phyloP scores from a whole-genome alignment of 2,888 invertebrate species.

The Plusia festucae region DNA sequence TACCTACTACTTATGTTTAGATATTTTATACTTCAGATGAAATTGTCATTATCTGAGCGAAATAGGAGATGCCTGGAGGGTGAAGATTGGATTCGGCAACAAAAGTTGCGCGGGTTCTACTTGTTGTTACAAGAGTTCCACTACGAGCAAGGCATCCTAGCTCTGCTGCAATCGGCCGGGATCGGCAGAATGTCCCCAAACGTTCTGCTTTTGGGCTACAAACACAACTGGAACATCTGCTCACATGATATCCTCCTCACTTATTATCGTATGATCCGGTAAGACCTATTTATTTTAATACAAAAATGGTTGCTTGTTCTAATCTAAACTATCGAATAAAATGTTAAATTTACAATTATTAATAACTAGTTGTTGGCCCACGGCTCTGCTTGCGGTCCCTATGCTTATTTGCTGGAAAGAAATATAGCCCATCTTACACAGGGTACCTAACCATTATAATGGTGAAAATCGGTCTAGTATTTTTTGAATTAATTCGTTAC shows the following conservation, averaged over 20 bases:
- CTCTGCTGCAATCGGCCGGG: conserved; percentile 95
- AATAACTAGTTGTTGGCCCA: too few relatives aligned
- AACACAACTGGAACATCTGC: conserved; percentile 95
- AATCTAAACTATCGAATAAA: too few relatives aligned
- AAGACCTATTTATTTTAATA: conserved; percentile 81
- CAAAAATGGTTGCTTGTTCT: too few relatives aligned
- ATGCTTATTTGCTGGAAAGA: too few relatives aligned
- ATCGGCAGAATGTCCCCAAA: conserved; percentile 95
- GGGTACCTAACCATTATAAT: too few relatives aligned
- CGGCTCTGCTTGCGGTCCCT: too few relatives aligned
- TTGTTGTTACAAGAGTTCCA: conserved; percentile 92
- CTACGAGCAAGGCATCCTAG: conserved; percentile 93
- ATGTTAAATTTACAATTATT: too few relatives aligned
- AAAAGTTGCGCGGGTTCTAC: conserved; percentile 96
- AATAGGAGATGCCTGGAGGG: conserved; percentile 69
- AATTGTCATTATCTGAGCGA: conserved; percentile 30
- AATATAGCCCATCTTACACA: too few relatives aligned
- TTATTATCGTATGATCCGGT: conserved; percentile 98
- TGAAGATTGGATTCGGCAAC: conserved; percentile 93
- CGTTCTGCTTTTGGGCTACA: conserved; percentile 97
- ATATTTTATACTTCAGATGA: conserved; percentile 21
- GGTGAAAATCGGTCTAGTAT: too few relatives aligned
- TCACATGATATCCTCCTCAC: conserved; percentile 92
- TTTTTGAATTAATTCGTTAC: too few relatives aligned
- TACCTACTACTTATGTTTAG: too few relatives aligned